A percentile compares a stretch with the other conserved stretches of the same genome.
These are phyloP conservation scores for Limulus polyphemus DNA, from an alignment of 2,888 invertebrate species.

Conservation along the genomic window DNA sequence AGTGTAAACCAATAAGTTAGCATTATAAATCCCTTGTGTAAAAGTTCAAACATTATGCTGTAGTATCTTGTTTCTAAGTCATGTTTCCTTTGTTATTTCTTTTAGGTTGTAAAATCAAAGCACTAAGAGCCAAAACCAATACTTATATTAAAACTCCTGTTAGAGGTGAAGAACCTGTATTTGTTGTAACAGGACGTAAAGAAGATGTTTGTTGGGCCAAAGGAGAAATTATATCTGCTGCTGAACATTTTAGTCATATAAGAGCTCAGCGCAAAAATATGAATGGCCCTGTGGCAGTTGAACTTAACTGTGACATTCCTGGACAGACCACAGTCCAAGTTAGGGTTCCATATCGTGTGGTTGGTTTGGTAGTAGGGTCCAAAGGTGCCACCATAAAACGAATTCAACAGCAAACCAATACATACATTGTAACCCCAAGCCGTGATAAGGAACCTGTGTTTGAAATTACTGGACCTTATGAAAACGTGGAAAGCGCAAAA, in stretches of 20 bases:
- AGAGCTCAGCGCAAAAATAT: constrained; percentile 76
- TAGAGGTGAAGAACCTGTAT: constrained; percentile 95
- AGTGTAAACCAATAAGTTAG: too few species aligned
- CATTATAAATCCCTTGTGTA: too few species aligned
- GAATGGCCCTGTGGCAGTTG: constrained; percentile 34
- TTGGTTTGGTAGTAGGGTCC: constrained; percentile 96
- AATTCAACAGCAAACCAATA: constrained; percentile 97
- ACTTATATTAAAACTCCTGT: constrained; percentile 99
- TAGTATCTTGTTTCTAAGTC: too few species aligned
- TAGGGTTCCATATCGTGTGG: constrained; percentile 94
- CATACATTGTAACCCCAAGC: constrained; percentile 96
- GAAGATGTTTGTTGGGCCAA: constrained; percentile 97
- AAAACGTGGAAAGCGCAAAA: constrained; percentile 89
- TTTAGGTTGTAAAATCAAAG: constrained; percentile 99
- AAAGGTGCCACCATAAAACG: constrained; percentile 99
- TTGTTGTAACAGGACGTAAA: constrained; percentile 95
- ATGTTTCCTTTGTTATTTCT: constrained; percentile 33
- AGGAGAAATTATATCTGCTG: constrained; percentile 91
- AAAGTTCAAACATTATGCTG: too few species aligned
- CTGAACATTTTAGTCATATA: constrained; percentile 98
- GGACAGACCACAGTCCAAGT: constrained; percentile 89
- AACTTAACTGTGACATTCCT: constrained; percentile 40
- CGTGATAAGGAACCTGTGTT: constrained; percentile 98
- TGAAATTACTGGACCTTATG: constrained; percentile 84
- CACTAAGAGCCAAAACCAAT: constrained; percentile 95